phyloP scores from a whole-genome alignment of 2,888 invertebrate genomes.

The Pachydiplax longipennis region DNA sequence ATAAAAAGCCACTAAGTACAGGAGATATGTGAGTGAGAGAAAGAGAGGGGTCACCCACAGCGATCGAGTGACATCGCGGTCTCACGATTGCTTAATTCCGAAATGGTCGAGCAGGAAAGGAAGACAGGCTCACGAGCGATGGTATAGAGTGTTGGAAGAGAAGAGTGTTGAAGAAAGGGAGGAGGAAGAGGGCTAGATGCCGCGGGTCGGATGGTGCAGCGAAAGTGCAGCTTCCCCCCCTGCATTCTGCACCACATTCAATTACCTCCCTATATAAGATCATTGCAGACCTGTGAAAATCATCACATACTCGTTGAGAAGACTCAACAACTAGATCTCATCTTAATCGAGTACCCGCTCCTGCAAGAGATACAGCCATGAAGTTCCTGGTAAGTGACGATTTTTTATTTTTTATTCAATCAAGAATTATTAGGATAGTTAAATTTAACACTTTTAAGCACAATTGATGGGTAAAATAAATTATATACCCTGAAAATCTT shows the following conservation, averaged over 20 bases:
- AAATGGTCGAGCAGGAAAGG: neutral
- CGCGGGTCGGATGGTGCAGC: neutral
- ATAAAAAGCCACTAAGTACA: neutral
- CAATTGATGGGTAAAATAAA: no score
- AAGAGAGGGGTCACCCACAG: neutral
- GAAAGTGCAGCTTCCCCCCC: neutral
- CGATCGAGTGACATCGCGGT: neutral
- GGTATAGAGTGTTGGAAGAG: neutral
- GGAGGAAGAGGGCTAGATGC: neutral
- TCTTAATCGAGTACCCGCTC: neutral
- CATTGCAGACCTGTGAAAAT: neutral
- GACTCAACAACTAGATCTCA: neutral
- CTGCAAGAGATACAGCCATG: neutral
- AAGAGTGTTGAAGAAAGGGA: neutral
- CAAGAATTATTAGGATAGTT: no score
- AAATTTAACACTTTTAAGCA: no score
- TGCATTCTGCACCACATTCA: neutral
- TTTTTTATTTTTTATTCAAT: no score
- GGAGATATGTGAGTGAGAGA: neutral
- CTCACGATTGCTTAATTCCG: neutral
- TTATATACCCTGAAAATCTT: no score
- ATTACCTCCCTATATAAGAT: neutral
- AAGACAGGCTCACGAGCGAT: neutral
- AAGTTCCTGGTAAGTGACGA: neutral
- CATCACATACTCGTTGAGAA: neutral